Conservation (phyloP, 2,888 invertebrate genomes). For the Drosophila birchii region DNA sequence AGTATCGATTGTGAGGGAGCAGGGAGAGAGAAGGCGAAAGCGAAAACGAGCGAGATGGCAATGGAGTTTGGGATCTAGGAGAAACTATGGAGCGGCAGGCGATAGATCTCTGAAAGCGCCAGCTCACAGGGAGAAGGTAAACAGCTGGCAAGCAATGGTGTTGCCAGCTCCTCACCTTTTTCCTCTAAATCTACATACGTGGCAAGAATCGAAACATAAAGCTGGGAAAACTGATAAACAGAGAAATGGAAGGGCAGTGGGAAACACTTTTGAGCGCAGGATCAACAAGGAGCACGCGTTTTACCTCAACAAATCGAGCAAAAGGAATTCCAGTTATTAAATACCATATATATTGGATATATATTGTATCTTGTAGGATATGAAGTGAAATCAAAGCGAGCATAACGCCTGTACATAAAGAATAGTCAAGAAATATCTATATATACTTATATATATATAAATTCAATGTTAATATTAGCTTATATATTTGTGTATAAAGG, state of each 20-base stretch:
- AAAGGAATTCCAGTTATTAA: constrained; percentile 12
- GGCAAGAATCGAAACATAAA: not conserved
- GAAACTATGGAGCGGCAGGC: not conserved
- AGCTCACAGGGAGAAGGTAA: not conserved
- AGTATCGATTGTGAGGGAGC: constrained; percentile 81
- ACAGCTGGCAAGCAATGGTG: no score
- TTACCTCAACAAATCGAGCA: constrained; percentile 15
- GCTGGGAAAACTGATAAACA: not conserved
- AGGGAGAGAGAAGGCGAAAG: not conserved
- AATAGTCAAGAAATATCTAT: constrained; percentile 8
- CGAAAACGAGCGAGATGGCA: constrained; percentile 25
- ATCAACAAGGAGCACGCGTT: constrained; percentile 8
- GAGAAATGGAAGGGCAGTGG: not conserved
- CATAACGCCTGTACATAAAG: constrained; percentile 17
- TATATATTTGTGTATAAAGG: not conserved
- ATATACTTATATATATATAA: not conserved
- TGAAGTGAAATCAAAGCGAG: constrained; percentile 14
- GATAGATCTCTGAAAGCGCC: not conserved
- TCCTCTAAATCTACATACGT: no score
- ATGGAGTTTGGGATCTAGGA: not conserved
- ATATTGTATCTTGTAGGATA: constrained; percentile 3
- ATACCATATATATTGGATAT: constrained; percentile 1
- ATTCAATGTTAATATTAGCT: constrained; percentile 20
- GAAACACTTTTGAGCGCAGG: constrained; percentile 1
- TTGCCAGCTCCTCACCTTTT: no score